Evolutionary conservation across 2,888 invertebrate species (phyloP), one percentile per base, ranked within the genome.

Genomic region (Theristus sp.): DNA sequence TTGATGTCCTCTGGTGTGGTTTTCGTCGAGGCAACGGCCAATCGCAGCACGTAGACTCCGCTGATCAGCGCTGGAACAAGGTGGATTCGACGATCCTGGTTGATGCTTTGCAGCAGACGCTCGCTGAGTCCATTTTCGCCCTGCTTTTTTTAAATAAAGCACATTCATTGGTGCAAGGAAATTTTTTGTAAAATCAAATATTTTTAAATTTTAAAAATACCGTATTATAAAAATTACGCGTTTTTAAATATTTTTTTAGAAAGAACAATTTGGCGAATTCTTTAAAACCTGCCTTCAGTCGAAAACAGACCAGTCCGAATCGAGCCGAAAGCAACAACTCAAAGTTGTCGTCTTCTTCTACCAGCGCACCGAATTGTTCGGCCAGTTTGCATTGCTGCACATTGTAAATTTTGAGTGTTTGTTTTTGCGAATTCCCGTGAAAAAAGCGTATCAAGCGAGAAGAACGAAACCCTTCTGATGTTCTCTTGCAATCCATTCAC

Each of bases 231-330:
- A n/a, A n/a, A n/a, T n/a, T n/a, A n/a, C n/a, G n/a, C n/a, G n/a
- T n/a, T n/a, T n/a, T n/a, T n/a, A n/a, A n/a, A n/a, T n/a, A n/a
- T n/a, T n/a, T n/a, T n/a, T n/a, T n/a, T n/a, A n/a, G n/a, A n/a
- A n/a, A n/a, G n/a, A n/a, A n/a, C n/a, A n/a, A n/a, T n/a, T n/a
- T n/a, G n/a, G n/a, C n/a, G n/a, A n/a, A n/a, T n/a, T n/a, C n/a
- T n/a, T n/a, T n/a, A n/a, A n/a, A n/a, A n/a, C n/a, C n/a, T n/a
- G 82, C 83, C 77, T 84, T 86, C 38, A 90, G 75, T 69, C 89
- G 81, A 74, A 96, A 94, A 71, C 91, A 93, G 6, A 93, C 87
- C 27, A 94, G 78, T 0, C 87, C 96, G 82, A 98, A 83, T n/a
- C 84, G 80, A 6, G 89, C 89, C 69, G 91, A 87, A 61, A 81